phyloP scores from a whole-genome alignment of 2,797 vertebrate species.

The Sebastes iracundus region DNA sequence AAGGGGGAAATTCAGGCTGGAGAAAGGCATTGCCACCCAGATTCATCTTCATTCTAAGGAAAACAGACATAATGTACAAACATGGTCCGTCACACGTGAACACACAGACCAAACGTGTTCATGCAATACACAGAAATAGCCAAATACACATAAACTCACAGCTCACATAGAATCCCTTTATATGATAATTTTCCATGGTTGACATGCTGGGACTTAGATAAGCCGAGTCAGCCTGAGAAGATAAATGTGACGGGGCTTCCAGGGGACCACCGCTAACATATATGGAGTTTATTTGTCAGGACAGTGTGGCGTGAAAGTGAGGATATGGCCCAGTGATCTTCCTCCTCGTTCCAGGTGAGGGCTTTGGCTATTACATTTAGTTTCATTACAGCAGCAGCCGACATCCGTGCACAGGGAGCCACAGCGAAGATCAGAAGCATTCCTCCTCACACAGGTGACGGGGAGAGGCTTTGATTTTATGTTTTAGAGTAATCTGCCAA shows the following conservation, averaged over 20 bases:
- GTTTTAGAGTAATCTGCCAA: constrained; percentile 13
- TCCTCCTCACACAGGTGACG: constrained; percentile 2
- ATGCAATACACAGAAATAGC: not conserved
- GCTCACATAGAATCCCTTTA: constrained; percentile 46
- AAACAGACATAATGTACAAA: not conserved
- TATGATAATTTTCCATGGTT: constrained; percentile 68
- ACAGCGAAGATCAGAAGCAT: constrained; percentile 15
- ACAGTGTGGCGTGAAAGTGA: constrained; percentile 69
- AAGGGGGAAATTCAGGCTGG: not conserved
- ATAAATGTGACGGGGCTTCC: constrained; percentile 65
- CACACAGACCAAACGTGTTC: not conserved
- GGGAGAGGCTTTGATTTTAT: constrained; percentile 1
- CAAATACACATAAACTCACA: constrained; percentile 12
- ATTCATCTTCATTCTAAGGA: constrained; percentile 1
- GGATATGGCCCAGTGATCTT: constrained; percentile 68
- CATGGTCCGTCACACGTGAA: constrained; percentile 11
- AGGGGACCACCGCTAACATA: constrained; percentile 47
- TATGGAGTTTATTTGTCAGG: constrained; percentile 70
- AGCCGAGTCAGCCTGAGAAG: constrained; percentile 55
- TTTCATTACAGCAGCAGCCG: constrained; percentile 63
- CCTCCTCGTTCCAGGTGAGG: constrained; percentile 67
- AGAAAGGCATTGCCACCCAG: not conserved
- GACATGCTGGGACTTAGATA: constrained; percentile 59
- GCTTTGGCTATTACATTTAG: constrained; percentile 59
- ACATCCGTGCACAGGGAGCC: constrained; percentile 22